These are phyloP conservation scores for Anodontia alba DNA, from an alignment of 2,888 invertebrate genomes.

Conservation along the genomic window DNA sequence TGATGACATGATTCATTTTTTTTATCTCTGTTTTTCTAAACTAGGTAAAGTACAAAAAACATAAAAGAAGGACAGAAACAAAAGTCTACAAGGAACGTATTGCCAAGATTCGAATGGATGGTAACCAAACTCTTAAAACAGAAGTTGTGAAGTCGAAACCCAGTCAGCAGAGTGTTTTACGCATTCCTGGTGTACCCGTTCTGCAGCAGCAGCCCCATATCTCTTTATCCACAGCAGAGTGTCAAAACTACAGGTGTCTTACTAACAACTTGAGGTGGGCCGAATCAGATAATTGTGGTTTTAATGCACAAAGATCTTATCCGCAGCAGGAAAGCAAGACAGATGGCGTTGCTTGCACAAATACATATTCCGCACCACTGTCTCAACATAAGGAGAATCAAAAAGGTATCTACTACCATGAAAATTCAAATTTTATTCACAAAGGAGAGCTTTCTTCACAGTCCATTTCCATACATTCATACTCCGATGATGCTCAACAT, in stretches of 20 bases:
- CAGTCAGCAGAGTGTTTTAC: slow-evolving; percentile 32
- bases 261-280: neutral
- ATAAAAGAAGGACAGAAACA: slow-evolving; percentile 90
- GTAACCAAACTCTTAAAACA: slow-evolving; percentile 35
- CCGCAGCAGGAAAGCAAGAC: neutral
- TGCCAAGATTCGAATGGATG: slow-evolving; percentile 31
- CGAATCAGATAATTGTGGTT: neutral
- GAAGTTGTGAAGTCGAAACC: slow-evolving; percentile 32
- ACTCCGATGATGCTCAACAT: no score
- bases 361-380: neutral
- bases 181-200: slow-evolving; percentile 25
- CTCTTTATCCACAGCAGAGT: neutral
- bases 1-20: no score
- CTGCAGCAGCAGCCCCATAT: neutral
- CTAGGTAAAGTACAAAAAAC: slow-evolving; percentile 98
- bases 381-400: neutral
- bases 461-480: neutral
- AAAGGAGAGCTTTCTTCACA: neutral
- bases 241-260: neutral
- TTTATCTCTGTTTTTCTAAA: slow-evolving; percentile 32
- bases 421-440: neutral
- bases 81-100: slow-evolving; percentile 67
- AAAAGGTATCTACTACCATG: neutral
- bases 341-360: neutral
- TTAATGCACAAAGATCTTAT: neutral